These are phyloP conservation scores for Sebastes paucispinis DNA, from an alignment of 2,797 vertebrate species.

Conservation along the genomic window DNA sequence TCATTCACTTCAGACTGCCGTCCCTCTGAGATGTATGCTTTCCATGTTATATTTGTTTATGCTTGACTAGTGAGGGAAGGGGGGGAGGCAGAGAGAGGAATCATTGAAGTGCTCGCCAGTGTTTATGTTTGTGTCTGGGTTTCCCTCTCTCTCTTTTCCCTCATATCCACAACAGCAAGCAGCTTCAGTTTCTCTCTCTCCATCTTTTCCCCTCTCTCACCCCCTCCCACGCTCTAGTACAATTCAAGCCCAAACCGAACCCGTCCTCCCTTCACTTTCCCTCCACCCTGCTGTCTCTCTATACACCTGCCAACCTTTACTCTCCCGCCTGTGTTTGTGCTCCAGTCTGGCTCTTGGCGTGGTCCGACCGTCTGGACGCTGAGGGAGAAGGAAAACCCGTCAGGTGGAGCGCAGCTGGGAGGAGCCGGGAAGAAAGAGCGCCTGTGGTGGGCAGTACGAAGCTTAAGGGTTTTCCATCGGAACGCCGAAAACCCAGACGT, in stretches of 20 bases:
- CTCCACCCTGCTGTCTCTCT: slow-evolving; percentile 38
- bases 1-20: slow-evolving; percentile 31
- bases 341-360: slow-evolving; percentile 68
- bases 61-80: slow-evolving; percentile 26
- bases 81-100: slow-evolving; percentile 57
- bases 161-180: slow-evolving; percentile 68
- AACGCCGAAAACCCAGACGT: slow-evolving; percentile 64
- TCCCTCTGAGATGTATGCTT: slow-evolving; percentile 53
- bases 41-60: slow-evolving; percentile 76
- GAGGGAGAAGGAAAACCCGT: slow-evolving; percentile 64
- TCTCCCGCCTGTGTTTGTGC: slow-evolving; percentile 69
- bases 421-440: slow-evolving; percentile 63
- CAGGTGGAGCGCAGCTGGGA: slow-evolving; percentile 69
- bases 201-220: slow-evolving; percentile 9
- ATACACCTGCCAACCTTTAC: slow-evolving; percentile 70
- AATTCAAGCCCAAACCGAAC: slow-evolving; percentile 25
- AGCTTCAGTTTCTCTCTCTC: slow-evolving; percentile 34
- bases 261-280: slow-evolving; percentile 10
- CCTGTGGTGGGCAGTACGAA: slow-evolving; percentile 48
- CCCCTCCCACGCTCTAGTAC: slow-evolving; percentile 25
- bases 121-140: slow-evolving; percentile 83
- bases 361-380: slow-evolving; percentile 55
- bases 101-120: slow-evolving; percentile 74
- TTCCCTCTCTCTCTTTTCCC: slow-evolving; percentile 52
- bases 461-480: slow-evolving; percentile 63